Evolutionary conservation across 2,113 vertebrate genomes (phyloP), one percentile per base, ranked within the genome.

Genomic region (Ciconia maguari): DNA sequence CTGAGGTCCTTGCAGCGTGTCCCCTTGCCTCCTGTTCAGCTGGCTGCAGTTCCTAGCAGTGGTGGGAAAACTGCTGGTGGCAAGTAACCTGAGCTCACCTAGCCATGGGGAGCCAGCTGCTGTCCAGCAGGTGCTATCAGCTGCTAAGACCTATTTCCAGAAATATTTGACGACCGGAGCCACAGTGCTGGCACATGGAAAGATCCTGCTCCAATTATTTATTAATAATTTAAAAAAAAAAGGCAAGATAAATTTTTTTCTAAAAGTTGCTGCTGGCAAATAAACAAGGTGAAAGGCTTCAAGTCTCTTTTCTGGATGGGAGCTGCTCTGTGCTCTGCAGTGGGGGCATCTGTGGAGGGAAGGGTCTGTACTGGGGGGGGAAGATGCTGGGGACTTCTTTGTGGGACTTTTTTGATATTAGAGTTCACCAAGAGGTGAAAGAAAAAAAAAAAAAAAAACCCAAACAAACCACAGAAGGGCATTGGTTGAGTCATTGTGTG

Each of bases 11-110:
- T 1, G 2, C 41, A 51, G 46, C 0, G 1, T 64, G 42, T 48
- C 38, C 29, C 22, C 32, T 58, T 0, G 1, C 21, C 16, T 57
- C 11, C 29, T 22, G 14, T 51, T 44, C 74, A 57, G 32, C 32
- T 76, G 62, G 46, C 55, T 68, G 34, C 0, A 0, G 10, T n/a
- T 88, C 34, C 25, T n/a, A 10, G 26, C 3, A 0, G 18, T 44
- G 17, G 27, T 69, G 71, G n/a, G 29, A 58, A 66, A 32, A 18
- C 48, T 58, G 44, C 34, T 75, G 12, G 58, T 16, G 14, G 22
- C 21, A 52, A 60, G 72, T 75, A 72, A 49, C 36, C n/a, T 1
- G 3, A 83, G 54, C 75, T 83, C 29, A 25, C 30, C 6, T 78
- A 38, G 36, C 46, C 36, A 3, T 11, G 15, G 55, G 32, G 55